Evolutionary conservation across 1,140 invertebrate genomes (phyloP).

Genomic region (Drosophila oshimai): DNA sequence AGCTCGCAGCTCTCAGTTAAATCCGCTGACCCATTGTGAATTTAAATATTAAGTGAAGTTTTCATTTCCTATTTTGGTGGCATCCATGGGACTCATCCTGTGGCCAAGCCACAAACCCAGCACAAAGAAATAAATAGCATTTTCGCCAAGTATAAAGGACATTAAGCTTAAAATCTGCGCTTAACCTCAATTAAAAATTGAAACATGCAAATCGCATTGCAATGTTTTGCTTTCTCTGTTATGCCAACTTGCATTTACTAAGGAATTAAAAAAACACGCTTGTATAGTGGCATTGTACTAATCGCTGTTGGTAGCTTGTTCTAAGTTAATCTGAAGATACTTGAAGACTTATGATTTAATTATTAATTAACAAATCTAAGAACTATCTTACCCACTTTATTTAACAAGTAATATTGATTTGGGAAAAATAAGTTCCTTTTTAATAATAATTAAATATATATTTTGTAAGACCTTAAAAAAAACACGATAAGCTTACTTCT

Average conservation of each 20-base stretch:
- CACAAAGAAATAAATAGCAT: slow-evolving; percentile 55
- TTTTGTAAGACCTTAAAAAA: no score
- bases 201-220: slow-evolving; percentile 65
- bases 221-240: not conserved
- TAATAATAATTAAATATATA: no score
- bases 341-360: not conserved
- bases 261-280: slow-evolving; percentile 55
- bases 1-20: not conserved
- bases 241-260: slow-evolving; percentile 18
- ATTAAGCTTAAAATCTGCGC: slow-evolving; percentile 58
- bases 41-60: not conserved
- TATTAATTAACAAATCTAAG: not conserved
- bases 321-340: not conserved
- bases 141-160: slow-evolving; percentile 26
- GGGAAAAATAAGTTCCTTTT: no score
- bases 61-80: slow-evolving; percentile 7
- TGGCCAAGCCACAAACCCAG: slow-evolving; percentile 44
- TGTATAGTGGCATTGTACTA: slow-evolving; percentile 29
- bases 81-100: slow-evolving; percentile 37
- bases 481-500: slow-evolving; percentile 57
- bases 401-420: no score
- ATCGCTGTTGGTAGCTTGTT: not conserved
- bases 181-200: slow-evolving; percentile 78
- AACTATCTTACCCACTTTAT: no score
- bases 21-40: not conserved